A percentile compares a stretch with the other conserved stretches of the same genome.
phyloP scores from a whole-genome alignment of 2,797 vertebrate genomes.

The Zalophus californianus region DNA sequence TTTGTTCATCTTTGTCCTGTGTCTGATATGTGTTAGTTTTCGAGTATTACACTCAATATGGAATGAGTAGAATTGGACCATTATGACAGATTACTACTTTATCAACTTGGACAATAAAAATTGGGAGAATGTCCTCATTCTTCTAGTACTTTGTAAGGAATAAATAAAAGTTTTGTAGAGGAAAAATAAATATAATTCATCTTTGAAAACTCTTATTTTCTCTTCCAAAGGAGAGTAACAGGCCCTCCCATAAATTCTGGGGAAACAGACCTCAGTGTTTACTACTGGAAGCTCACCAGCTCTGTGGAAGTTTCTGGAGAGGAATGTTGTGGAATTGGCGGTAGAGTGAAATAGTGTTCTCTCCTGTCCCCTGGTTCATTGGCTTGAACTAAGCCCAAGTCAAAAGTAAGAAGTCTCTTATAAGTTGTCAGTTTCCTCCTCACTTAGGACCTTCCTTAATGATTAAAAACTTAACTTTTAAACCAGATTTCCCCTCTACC shows the following conservation, averaged over 20 bases:
- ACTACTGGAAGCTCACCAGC: constrained; percentile 76
- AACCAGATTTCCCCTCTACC: constrained; percentile 25
- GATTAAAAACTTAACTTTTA: constrained; percentile 66
- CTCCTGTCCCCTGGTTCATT: constrained; percentile 67
- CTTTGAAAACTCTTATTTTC: constrained; percentile 71
- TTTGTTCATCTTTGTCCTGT: background rate
- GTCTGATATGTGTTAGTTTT: background rate
- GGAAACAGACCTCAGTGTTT: constrained; percentile 78
- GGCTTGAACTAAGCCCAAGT: constrained; percentile 71
- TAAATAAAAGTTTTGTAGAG: constrained; percentile 67
- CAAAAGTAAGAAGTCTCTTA: constrained; percentile 70
- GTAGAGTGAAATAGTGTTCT: constrained; percentile 71
- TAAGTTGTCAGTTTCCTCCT: constrained; percentile 62
- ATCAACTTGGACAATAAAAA: constrained; percentile 46
- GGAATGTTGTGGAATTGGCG: constrained; percentile 79
- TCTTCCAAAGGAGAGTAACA: constrained; percentile 76
- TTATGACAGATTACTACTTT: constrained; percentile 49
- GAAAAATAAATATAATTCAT: constrained; percentile 79
- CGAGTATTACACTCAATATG: background rate
- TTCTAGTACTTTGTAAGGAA: constrained; percentile 64
- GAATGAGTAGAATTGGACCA: constrained; percentile 3
- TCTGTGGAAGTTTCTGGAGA: constrained; percentile 80
- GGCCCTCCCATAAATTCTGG: constrained; percentile 76
- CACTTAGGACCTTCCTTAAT: constrained; percentile 56
- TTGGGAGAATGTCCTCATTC: constrained; percentile 47